Conservation (phyloP, 2,888 invertebrate genomes). For the Caenorhabditis macrosperma region DNA sequence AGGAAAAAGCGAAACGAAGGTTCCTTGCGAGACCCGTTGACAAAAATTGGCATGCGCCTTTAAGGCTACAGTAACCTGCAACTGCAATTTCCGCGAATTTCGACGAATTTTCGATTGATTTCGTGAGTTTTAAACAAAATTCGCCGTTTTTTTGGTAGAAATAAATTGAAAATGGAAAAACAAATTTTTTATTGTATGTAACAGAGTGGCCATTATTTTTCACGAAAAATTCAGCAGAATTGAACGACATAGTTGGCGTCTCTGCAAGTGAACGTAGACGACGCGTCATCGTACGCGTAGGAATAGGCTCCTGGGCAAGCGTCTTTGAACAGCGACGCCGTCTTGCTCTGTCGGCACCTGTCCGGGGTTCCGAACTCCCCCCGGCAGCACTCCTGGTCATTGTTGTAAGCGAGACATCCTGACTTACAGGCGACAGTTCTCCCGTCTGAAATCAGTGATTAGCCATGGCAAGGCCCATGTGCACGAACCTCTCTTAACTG, state of each 20-base stretch:
- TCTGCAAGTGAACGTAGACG: conserved; percentile 82
- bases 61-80: conserved; percentile 1
- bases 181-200: too few relatives aligned
- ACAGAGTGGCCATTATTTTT: too few relatives aligned
- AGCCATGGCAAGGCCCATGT: neutral
- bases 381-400: conserved; percentile 82
- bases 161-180: too few relatives aligned
- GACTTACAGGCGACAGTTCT: conserved; percentile 82
- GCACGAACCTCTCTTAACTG: conserved; percentile 10
- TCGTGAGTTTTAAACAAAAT: too few relatives aligned
- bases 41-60: conserved; percentile 11
- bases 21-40: conserved; percentile 1
- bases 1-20: neutral
- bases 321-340: conserved; percentile 82
- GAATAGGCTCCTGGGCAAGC: conserved; percentile 83
- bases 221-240: conserved; percentile 43
- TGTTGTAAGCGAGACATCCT: conserved; percentile 82
- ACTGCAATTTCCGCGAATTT: neutral
- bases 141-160: too few relatives aligned
- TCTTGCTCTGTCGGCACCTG: conserved; percentile 81
- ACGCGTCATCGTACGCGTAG: conserved; percentile 83
- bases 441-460: conserved; percentile 45
- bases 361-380: conserved; percentile 81
- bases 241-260: conserved; percentile 40
- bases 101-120: neutral